These are phyloP conservation scores for Ceratitis capitata DNA, from an alignment of 1,140 invertebrate genomes.

Conservation along the genomic window DNA sequence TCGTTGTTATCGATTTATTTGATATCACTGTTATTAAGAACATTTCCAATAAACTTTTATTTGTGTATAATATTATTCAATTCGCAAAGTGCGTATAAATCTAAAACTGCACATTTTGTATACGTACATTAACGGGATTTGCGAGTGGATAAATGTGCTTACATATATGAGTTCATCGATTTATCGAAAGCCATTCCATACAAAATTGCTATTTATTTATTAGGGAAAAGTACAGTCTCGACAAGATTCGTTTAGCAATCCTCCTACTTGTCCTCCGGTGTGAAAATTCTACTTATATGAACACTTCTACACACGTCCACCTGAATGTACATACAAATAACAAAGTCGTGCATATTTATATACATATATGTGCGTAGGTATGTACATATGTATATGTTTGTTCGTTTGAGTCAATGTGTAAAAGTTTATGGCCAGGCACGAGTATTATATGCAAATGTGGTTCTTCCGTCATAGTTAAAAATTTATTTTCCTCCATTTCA, in stretches of 20 bases:
- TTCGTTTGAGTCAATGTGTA: neutral
- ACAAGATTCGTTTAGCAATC: neutral
- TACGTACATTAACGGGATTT: too few species aligned
- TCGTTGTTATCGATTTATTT: too few species aligned
- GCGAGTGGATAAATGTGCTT: too few species aligned
- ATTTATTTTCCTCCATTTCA: constrained; percentile 16
- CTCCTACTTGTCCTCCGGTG: neutral
- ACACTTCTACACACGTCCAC: neutral
- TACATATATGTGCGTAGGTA: neutral
- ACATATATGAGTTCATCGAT: neutral
- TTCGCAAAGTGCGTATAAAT: too few species aligned
- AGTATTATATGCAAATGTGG: constrained; percentile 1
- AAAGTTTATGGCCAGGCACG: neutral
- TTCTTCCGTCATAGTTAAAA: constrained; percentile 13
- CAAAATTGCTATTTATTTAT: neutral
- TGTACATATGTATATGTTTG: neutral
- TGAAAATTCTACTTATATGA: neutral
- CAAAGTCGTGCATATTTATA: neutral
- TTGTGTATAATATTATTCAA: too few species aligned
- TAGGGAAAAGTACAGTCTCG: neutral
- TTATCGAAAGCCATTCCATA: neutral
- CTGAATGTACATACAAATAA: too few species aligned
- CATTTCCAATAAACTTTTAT: too few species aligned
- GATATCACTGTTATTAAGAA: too few species aligned
- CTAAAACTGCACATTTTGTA: too few species aligned